Conservation (phyloP, 2,888 invertebrate species). For the Microdon myrmicae region DNA sequence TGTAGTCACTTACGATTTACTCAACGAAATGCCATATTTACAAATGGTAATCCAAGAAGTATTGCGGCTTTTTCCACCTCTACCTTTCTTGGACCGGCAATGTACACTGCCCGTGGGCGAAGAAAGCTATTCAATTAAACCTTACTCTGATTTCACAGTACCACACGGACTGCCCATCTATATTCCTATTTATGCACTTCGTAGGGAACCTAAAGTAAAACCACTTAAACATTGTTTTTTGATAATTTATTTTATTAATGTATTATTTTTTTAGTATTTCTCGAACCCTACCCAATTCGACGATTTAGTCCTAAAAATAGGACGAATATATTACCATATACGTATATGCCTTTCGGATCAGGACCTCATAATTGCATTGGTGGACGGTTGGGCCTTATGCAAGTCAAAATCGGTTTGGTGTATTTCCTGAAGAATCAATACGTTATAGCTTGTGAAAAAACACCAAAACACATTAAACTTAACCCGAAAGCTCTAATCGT, state of each 20-base stretch:
- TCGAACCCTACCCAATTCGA: constrained; percentile 55
- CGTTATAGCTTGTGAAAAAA: constrained; percentile 6
- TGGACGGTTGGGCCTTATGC: constrained; percentile 53
- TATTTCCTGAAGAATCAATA: constrained; percentile 51
- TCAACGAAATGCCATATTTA: constrained; percentile 64
- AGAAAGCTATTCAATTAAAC: constrained; percentile 57
- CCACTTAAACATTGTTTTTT: not conserved
- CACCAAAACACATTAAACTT: constrained; percentile 19
- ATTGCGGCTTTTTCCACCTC: constrained; percentile 62
- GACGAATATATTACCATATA: constrained; percentile 43
- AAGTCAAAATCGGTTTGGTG: constrained; percentile 47
- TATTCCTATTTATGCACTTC: constrained; percentile 61
- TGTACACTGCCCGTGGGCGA: constrained; percentile 54
- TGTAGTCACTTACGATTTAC: constrained; percentile 61
- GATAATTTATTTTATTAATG: not conserved
- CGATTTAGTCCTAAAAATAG: constrained; percentile 56
- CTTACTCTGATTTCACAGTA: constrained; percentile 56
- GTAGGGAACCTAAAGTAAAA: constrained; percentile 59
- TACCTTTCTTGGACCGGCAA: constrained; percentile 62
- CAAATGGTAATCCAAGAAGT: constrained; percentile 65
- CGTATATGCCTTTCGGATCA: constrained; percentile 55
- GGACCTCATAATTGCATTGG: constrained; percentile 57
- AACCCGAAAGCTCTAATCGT: constrained; percentile 44
- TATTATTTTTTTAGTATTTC: constrained; percentile 40
- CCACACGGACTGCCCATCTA: constrained; percentile 63